These are phyloP conservation scores for Addax nasomaculatus DNA, from an alignment of 2,113 vertebrate species.

Conservation along the genomic window DNA sequence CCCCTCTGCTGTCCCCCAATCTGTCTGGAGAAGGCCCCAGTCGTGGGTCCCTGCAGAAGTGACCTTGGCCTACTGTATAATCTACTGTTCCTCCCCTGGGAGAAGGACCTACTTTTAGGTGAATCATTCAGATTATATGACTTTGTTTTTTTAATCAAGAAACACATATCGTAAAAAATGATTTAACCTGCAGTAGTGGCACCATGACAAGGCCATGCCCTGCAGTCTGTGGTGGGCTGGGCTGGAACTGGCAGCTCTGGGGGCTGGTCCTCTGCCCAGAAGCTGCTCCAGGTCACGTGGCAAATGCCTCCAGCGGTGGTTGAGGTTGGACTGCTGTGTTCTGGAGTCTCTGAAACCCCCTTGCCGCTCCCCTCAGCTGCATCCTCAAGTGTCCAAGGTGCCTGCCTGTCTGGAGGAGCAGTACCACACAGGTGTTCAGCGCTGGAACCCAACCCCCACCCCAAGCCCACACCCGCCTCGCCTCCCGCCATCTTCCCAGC, in stretches of 20 bases:
- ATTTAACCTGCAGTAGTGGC: background rate
- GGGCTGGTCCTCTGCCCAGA: too few species aligned
- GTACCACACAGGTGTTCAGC: accelerated
- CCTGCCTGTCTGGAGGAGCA: background rate
- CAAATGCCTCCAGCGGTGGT: background rate
- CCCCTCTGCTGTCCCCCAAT: background rate
- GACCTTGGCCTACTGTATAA: background rate
- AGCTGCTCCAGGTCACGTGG: background rate
- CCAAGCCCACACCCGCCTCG: background rate
- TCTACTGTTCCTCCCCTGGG: too few species aligned
- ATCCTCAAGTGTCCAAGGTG: background rate
- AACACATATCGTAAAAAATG: background rate
- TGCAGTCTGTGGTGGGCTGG: too few species aligned
- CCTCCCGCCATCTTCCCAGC: background rate
- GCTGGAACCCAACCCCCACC: too few species aligned
- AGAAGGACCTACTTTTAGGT: background rate
- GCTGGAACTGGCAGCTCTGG: background rate
- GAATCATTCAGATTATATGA: background rate
- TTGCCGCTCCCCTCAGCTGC: accelerated
- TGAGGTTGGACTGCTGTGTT: background rate
- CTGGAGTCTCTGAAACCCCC: background rate
- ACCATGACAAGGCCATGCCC: background rate
- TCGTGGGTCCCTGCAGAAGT: background rate
- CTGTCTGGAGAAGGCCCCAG: background rate
- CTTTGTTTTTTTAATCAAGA: background rate